Base-by-base conservation (phyloP, 2,888 invertebrate genomes). In the Lycophotia porphyrea region DNA sequence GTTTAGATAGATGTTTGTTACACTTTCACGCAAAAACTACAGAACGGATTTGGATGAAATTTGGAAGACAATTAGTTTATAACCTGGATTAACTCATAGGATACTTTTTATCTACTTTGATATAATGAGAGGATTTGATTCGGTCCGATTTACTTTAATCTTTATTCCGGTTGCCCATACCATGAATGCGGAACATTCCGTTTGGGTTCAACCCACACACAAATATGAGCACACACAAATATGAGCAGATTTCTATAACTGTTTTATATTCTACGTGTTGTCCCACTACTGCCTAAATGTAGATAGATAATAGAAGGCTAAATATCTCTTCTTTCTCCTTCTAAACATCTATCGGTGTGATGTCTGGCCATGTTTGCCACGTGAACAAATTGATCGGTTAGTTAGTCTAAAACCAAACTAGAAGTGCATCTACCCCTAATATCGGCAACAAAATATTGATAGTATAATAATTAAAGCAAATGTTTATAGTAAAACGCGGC, bases 401-500 rank as follows among this genome's bases (percentile, higher is more conserved):
- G 5, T 52, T 39, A 49, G 18, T 61, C 24, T 36, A 63, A 55
- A n/a, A 63, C 39, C 11, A 39, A 71, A 65, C 44, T 58, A 80
- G 5, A 61, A 44, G 24, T 52, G 24, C 36, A 49, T 5, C n/a
- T 42, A 65, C 13, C 34, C 78, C 55, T 27, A 55, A 69, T 67
- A 42, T 63, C 39, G 21, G 8, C 36, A 73, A 49, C 75, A 69
- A 71, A 75, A 72, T 75, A 63, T 71, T 76, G 44, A 52, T 73
- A 65, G 61, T 52, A 69, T 42, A 76, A 69, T 42, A 76, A 75
- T 79, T 64, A 89, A 71, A 87, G 85, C 84, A 84, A 85, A 86
- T 85, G 84, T 87, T 85, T 84, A 87, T 71, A 80, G 81, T 82
- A 71, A 66, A 79, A 76, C 70, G 49, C 68, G 15, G 36, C 61